These are phyloP conservation scores for Athalia circularis DNA, from an alignment of 2,888 invertebrate genomes.

Conservation along the genomic window DNA sequence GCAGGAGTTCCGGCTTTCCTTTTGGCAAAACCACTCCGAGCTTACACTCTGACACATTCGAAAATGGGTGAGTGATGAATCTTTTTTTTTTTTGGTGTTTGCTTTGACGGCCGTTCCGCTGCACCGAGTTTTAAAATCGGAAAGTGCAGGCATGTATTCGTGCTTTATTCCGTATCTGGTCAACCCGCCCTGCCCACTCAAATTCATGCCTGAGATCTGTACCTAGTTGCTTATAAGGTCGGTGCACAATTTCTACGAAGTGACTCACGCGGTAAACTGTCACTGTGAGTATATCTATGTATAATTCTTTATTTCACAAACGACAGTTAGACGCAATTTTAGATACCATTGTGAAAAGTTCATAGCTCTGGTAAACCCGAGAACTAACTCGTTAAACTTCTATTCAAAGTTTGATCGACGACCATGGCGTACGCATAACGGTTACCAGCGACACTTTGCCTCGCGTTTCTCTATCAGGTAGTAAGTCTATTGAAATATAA, in stretches of 20 bases:
- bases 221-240: slow-evolving; percentile 32
- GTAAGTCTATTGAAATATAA: not conserved
- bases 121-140: not conserved
- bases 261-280: slow-evolving; percentile 25
- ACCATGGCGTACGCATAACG: slow-evolving; percentile 1
- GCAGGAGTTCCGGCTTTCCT: slow-evolving; percentile 70
- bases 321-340: slow-evolving; percentile 38
- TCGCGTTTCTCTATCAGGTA: not conserved
- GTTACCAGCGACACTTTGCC: not conserved
- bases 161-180: slow-evolving; percentile 39
- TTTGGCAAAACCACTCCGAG: slow-evolving; percentile 68
- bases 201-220: slow-evolving; percentile 27
- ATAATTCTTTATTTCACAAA: slow-evolving; percentile 25
- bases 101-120: too few relatives aligned
- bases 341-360: slow-evolving; percentile 37
- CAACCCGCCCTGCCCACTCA: slow-evolving; percentile 23
- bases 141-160: not conserved
- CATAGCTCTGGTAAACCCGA: slow-evolving; percentile 10
- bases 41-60: slow-evolving; percentile 70
- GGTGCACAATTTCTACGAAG: slow-evolving; percentile 26
- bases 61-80: slow-evolving; percentile 67
- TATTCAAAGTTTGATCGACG: slow-evolving; percentile 37
- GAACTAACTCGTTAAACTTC: slow-evolving; percentile 38
- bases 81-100: not conserved
- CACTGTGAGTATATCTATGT: not conserved